These are phyloP conservation scores for Euphydryas editha DNA, from an alignment of 2,888 invertebrate species.

Conservation along the genomic window DNA sequence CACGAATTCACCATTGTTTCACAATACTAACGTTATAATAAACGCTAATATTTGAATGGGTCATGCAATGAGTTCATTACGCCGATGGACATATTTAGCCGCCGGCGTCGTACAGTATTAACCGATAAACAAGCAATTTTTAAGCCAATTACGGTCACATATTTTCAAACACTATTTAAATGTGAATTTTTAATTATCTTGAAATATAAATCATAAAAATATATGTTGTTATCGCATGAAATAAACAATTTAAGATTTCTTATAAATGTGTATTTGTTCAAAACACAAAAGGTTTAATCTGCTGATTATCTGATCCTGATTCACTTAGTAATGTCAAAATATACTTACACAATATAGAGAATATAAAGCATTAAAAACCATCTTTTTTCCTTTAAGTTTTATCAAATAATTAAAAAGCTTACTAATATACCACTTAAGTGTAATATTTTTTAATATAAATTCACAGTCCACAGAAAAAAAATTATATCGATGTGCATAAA, in stretches of 20 bases:
- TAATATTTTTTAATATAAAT: background rate
- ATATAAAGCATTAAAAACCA: too few species aligned
- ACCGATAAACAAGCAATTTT: constrained; percentile 63
- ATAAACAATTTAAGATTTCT: background rate
- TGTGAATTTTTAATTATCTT: background rate
- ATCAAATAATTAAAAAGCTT: too few species aligned
- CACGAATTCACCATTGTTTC: constrained; percentile 41
- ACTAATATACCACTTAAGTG: too few species aligned
- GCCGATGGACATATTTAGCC: constrained; percentile 59
- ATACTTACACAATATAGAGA: too few species aligned
- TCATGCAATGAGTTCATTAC: constrained; percentile 61
- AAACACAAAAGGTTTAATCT: background rate
- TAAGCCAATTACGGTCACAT: constrained; percentile 51
- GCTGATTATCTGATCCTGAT: too few species aligned
- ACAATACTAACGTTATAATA: constrained; percentile 42
- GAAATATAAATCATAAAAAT: background rate
- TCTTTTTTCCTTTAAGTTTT: too few species aligned
- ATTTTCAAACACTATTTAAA: constrained; percentile 12
- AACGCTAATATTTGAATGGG: constrained; percentile 49
- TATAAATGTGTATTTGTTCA: background rate
- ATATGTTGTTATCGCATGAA: background rate
- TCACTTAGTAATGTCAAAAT: background rate
- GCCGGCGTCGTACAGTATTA: constrained; percentile 58
- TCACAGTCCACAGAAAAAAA: too few species aligned
- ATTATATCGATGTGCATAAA: too few species aligned